These are phyloP conservation scores for Osmerus mordax DNA, from an alignment of 2,113 vertebrate species.

Conservation along the genomic window DNA sequence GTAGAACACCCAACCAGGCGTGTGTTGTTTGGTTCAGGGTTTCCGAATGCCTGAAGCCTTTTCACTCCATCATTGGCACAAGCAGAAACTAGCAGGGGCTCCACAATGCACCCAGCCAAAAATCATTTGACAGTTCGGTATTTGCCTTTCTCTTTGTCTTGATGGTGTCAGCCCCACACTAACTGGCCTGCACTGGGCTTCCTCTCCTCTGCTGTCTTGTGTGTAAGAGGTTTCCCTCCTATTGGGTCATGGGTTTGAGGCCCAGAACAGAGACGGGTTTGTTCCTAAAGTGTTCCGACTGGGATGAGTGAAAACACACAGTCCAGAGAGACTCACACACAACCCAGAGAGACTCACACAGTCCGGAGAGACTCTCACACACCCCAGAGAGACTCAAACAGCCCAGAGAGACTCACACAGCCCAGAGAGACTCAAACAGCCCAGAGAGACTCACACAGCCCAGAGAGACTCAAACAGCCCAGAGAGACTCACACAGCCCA, in stretches of 20 bases:
- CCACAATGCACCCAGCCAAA: background rate
- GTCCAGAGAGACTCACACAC: conserved; percentile 39
- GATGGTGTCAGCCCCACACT: too few relatives aligned
- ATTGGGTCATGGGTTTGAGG: conserved; percentile 24
- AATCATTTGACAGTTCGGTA: background rate
- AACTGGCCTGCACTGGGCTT: background rate
- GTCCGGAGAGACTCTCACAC: too few relatives aligned
- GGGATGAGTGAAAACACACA: conserved; percentile 52
- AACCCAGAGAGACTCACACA: background rate
- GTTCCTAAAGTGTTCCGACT: conserved; percentile 49
- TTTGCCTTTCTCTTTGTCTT: background rate
- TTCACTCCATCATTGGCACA: too few relatives aligned
- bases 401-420: background rate
- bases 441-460: too few relatives aligned
- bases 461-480: conserved; percentile 9
- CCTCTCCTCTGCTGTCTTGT: background rate
- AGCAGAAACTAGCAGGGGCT: too few relatives aligned
- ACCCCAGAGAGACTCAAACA: conserved; percentile 18
- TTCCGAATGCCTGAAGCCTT: too few relatives aligned
- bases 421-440: conserved; percentile 51
- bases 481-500: background rate
- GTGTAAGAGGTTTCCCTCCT: background rate
- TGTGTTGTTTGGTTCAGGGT: too few relatives aligned
- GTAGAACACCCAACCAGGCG: too few relatives aligned
- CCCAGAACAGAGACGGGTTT: conserved; percentile 47